Evolutionary conservation across 2,113 vertebrate genomes (phyloP).

Genomic region (Quiscalus mexicanus): DNA sequence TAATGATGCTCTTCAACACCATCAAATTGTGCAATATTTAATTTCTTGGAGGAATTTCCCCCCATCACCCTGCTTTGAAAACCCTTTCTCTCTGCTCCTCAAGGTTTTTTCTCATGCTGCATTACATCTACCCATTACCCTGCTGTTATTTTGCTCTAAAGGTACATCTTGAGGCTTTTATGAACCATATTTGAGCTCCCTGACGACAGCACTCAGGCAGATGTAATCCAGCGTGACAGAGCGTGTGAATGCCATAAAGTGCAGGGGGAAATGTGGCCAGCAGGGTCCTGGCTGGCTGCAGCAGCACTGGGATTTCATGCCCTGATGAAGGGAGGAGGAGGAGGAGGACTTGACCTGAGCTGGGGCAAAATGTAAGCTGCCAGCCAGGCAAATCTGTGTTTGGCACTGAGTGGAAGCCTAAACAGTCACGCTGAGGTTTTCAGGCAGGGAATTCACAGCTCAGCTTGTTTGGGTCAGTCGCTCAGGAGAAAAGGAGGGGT

Average conservation of each 20-base stretch:
- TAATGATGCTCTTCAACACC: neutral
- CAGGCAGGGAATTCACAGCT: neutral
- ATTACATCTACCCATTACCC: neutral
- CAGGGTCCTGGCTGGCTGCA: neutral
- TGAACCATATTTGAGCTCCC: neutral
- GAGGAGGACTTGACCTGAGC: neutral
- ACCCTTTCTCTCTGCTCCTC: neutral
- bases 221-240: neutral
- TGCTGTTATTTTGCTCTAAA: neutral
- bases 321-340: neutral
- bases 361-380: neutral
- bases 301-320: neutral
- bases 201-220: fast-evolving
- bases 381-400: neutral
- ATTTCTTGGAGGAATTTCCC: neutral
- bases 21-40: neutral
- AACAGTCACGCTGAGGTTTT: neutral
- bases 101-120: neutral
- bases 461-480: fast-evolving
- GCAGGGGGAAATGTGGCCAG: neutral
- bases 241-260: neutral
- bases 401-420: neutral
- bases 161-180: neutral
- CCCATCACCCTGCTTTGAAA: neutral
- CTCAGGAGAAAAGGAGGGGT: neutral